Percentiles rank a stretch among this genome's conserved stretches.
Conservation (phyloP, 1,140 invertebrate species). For the Paramacrobiotus metropolitanus region DNA sequence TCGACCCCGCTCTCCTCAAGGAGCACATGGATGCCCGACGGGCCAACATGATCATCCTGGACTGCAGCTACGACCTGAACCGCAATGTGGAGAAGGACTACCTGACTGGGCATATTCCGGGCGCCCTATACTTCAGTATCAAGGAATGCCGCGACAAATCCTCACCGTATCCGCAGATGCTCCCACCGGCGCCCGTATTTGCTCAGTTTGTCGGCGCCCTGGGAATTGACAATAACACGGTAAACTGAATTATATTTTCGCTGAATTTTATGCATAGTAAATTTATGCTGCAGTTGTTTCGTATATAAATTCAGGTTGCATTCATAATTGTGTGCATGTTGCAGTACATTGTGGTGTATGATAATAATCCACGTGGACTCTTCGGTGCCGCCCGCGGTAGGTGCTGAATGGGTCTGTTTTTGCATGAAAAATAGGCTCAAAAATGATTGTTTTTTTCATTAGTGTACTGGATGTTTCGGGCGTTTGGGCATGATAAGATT, state of each 20-base stretch:
- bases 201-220: background rate
- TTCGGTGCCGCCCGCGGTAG: too few species aligned
- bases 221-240: background rate
- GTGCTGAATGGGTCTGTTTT: background rate
- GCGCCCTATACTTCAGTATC: background rate
- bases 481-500: background rate
- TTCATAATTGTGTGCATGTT: too few species aligned
- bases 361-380: constrained; percentile 1
- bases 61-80: background rate
- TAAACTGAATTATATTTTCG: background rate
- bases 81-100: background rate
- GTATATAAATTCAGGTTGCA: too few species aligned
- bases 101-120: background rate
- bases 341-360: background rate
- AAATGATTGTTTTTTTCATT: background rate
- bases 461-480: constrained; percentile 1
- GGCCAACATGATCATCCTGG: background rate
- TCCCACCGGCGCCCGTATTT: background rate
- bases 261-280: too few species aligned
- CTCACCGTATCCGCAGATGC: background rate
- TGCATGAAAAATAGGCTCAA: background rate
- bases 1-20: too few species aligned
- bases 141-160: background rate
- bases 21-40: background rate
- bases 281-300: too few species aligned